Evolutionary conservation across 2,113 vertebrate species (phyloP).

Genomic region (Hippolais icterina): DNA sequence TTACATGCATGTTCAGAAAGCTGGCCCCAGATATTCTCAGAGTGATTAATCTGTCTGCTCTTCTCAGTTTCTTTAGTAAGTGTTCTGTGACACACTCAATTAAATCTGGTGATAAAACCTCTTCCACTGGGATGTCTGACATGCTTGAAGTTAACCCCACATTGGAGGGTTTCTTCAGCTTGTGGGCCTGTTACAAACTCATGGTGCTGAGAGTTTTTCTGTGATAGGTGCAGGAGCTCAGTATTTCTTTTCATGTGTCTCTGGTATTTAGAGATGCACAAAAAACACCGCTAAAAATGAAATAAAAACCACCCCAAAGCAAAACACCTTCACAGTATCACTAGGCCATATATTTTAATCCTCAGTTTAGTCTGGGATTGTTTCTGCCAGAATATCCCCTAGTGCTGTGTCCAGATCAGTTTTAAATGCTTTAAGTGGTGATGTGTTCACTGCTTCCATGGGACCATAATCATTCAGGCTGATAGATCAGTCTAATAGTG

Average conservation of each 20-base stretch:
- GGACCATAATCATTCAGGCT: conserved; percentile 27
- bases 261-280: background rate
- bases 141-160: background rate
- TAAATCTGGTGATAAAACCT: background rate
- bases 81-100: background rate
- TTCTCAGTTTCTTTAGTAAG: conserved; percentile 22
- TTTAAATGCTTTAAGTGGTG: conserved; percentile 10
- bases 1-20: background rate
- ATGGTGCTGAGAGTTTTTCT: background rate
- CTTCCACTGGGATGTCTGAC: background rate
- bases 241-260: background rate
- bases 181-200: background rate
- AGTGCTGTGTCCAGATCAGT: background rate
- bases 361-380: background rate
- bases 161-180: background rate
- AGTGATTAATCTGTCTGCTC: background rate
- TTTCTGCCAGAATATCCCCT: background rate
- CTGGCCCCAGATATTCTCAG: background rate
- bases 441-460: background rate
- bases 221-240: background rate
- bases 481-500: conserved; percentile 8
- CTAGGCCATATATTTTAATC: background rate
- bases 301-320: background rate
- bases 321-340: background rate
- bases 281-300: background rate